These are phyloP conservation scores for Oncorhynchus tshawytscha DNA, from an alignment of 2,113 vertebrate genomes.

Conservation along the genomic window DNA sequence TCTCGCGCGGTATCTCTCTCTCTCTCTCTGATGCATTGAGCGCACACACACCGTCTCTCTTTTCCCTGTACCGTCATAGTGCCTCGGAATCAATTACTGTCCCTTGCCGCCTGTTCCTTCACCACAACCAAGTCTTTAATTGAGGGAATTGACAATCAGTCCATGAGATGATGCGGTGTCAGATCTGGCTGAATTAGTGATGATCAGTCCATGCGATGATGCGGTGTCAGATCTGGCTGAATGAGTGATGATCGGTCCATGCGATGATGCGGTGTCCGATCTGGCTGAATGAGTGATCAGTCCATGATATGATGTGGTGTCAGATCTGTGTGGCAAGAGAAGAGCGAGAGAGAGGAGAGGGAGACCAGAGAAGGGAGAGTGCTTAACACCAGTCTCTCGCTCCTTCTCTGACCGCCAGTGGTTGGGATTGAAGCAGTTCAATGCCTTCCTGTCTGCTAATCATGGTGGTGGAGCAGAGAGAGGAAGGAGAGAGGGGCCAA, in stretches of 20 bases:
- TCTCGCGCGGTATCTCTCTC: not conserved
- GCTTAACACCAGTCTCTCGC: conserved; percentile 10
- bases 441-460: conserved; percentile 43
- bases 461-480: conserved; percentile 24
- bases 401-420: conserved; percentile 12
- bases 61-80: conserved; percentile 44
- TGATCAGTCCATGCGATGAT: no score
- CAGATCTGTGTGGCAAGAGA: conserved; percentile 25
- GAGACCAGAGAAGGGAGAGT: conserved; percentile 18
- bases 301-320: not conserved
- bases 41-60: conserved; percentile 4
- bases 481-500: conserved; percentile 11
- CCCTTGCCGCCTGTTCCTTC: conserved; percentile 39
- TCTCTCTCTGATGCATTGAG: not conserved
- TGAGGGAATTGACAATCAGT: conserved; percentile 50
- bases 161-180: not conserved
- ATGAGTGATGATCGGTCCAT: no score
- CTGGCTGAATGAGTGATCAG: no score
- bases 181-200: not conserved
- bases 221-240: no score
- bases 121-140: conserved; percentile 57
- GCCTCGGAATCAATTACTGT: conserved; percentile 70
- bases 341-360: conserved; percentile 16
- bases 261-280: no score
- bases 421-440: conserved; percentile 28